Evolutionary conservation across 2,113 vertebrate species (phyloP), one percentile per base, ranked within the genome.

Genomic region (Cricetomys ansorgei): DNA sequence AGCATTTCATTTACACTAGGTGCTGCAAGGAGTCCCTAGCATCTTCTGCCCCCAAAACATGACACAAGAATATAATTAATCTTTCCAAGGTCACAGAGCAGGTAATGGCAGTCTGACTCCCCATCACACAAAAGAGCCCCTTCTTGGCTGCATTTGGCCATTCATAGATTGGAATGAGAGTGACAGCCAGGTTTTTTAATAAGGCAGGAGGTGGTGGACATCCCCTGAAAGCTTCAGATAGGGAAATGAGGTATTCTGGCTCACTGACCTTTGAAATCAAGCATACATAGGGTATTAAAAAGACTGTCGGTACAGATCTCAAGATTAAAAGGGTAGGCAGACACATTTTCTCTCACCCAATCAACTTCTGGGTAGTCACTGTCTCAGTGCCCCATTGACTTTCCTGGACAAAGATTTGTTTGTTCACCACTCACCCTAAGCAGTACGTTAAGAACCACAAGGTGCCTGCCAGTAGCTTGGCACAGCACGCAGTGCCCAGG

Each of bases 51-150:
- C 81, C 65, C 43, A 70, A 93, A 94, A 40, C 65, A 90, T 86
- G 55, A 95, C 85, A 96, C 37, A 72, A 79, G 75, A 93, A 87
- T 81, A 89, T 89, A 97, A 97, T 73, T 70, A 11, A 88, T 96
- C 80, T 69, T 70, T 25, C 86, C 96, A 97, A 97, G 93, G 94
- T 96, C 93, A 96, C 17, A 83, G 57, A 94, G 25, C 90, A 97
- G 79, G 89, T 81, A 80, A 86, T 84, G 89, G 53, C 73, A 76
- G 87, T 45, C 89, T 75, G 73, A 72, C 53, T 94, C 40, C 72
- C 83, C 92, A 27, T 1, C 83, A 85, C 69, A 83, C 72, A 73
- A 40, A 57, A 53, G 69, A 93, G 65, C 12, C 72, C 77, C 19
- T 76, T 92, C 88, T 90, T 70, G n/a, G 67, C 72, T 59, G 83